Base-by-base conservation (phyloP, 2,113 vertebrate species). In the Pteropus alecto region DNA sequence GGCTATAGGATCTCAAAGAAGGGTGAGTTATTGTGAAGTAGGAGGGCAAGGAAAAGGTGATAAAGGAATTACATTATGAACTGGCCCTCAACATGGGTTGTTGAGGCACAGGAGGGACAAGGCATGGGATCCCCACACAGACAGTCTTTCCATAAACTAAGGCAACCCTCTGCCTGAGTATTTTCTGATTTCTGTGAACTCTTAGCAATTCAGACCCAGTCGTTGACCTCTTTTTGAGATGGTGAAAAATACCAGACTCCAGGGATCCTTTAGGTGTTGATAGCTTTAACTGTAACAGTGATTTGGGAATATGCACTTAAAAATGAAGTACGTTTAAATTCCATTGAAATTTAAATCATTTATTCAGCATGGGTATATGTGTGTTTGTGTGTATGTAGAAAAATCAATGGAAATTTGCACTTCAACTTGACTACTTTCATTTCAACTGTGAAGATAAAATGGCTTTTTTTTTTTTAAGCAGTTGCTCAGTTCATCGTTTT, bases 291-390 rank as follows among this genome's bases (percentile, higher is more conserved):
- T 86, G 2, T 76, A 82, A 16, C n/a, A 86, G 13, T 67, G 26
- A 19, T 79, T 79, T 93, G 77, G 51, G 26, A 68, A 70, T 87
- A 54, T 33, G 30, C 30, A 56, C 38, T 87, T 76, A 76, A 74
- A 95, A 95, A 87, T 84, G 70, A 93, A 96, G 65, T 51, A 19
- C 51, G 61, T 90, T 97, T 51, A 93, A 63, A 87, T 95, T 85
- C 46, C n/a, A 95, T 46, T 92, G 86, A 70, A 87, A 65, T 81
- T 73, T 93, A 93, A 82, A 93, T 94, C 6, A 84, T 76, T 54
- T 77, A 71, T 77, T 93, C 35, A 19, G 16, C 83, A 10, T 82
- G 56, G 3, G 33, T 46, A 6, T 70, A 51, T 56, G 67, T 48
- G 6, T 70, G 54, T 89, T 33, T 84, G 15, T 92, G 21, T 90